Conservation (phyloP, 2,888 invertebrate genomes). For the Stenchaetothrips biformis region DNA sequence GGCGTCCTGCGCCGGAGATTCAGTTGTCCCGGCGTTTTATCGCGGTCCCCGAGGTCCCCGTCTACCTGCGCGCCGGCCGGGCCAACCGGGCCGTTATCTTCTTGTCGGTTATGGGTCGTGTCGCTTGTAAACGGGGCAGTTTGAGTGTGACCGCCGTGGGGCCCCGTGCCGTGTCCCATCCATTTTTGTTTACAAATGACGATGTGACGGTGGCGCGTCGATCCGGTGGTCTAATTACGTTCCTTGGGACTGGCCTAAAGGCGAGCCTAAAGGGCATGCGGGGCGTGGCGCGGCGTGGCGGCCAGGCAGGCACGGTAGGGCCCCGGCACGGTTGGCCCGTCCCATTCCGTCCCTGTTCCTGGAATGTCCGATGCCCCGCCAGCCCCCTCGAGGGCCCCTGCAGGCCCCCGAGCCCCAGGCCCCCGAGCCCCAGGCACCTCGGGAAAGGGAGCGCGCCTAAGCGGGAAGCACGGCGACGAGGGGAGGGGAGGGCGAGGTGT, state of each 20-base stretch:
- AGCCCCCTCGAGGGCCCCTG: constrained; percentile 3
- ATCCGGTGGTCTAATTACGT: neutral
- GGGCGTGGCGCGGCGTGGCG: neutral
- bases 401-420: neutral
- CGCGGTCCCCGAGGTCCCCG: neutral
- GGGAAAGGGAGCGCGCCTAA: neutral
- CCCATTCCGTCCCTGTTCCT: constrained; percentile 3
- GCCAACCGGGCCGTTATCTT: neutral
- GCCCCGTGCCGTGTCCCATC: neutral
- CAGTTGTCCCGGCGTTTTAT: constrained; percentile 11
- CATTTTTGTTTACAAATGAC: constrained; percentile 3
- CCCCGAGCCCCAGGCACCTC: neutral
- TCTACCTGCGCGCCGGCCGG: neutral
- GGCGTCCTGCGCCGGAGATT: neutral
- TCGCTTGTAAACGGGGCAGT: neutral
- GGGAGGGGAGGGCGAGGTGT: neutral
- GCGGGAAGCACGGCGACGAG: neutral
- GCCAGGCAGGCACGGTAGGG: neutral
- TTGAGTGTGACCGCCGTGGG: neutral
- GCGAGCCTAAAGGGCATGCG: neutral
- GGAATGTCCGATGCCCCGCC: constrained; percentile 17
- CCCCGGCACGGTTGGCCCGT: neutral
- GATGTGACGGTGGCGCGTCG: neutral
- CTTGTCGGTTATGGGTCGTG: neutral
- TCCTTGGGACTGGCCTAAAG: too few species aligned